Percentiles rank a stretch among this genome's conserved stretches.
Evolutionary conservation across 2,888 invertebrate species (phyloP).

Genomic region (Sphecodes monilicornis): DNA sequence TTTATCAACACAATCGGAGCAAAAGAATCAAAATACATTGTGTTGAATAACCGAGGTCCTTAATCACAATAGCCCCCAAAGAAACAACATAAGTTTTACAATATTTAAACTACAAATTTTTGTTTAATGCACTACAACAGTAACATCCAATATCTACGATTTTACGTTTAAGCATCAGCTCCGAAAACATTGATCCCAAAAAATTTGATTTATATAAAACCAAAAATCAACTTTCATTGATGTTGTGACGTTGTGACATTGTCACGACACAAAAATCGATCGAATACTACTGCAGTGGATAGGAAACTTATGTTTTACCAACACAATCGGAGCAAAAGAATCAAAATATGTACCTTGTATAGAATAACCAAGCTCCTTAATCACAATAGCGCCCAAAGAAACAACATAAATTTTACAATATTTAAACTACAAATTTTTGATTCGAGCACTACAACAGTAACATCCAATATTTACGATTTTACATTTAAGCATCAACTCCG

Average conservation of each 20-base stretch:
- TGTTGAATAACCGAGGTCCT: neutral
- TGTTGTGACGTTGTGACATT: no score
- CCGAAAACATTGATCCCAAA: neutral
- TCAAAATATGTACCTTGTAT: neutral
- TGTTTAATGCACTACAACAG: no score
- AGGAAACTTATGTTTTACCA: neutral
- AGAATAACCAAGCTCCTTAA: neutral
- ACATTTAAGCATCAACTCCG: no score
- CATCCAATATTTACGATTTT: no score
- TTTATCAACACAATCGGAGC: neutral
- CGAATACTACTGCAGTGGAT: neutral
- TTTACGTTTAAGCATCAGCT: no score
- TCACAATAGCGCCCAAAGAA: neutral
- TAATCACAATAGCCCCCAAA: neutral
- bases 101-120: no score
- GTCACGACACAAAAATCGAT: neutral
- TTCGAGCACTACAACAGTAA: no score
- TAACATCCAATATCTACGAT: no score
- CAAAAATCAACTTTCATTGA: neutral
- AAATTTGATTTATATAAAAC: neutral
- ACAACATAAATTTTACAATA: no score
- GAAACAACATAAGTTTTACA: no score
- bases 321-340: neutral
- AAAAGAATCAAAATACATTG: neutral
- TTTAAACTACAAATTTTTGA: no score